phyloP scores from a whole-genome alignment of 2,113 vertebrate species.

The Galemys pyrenaicus region DNA sequence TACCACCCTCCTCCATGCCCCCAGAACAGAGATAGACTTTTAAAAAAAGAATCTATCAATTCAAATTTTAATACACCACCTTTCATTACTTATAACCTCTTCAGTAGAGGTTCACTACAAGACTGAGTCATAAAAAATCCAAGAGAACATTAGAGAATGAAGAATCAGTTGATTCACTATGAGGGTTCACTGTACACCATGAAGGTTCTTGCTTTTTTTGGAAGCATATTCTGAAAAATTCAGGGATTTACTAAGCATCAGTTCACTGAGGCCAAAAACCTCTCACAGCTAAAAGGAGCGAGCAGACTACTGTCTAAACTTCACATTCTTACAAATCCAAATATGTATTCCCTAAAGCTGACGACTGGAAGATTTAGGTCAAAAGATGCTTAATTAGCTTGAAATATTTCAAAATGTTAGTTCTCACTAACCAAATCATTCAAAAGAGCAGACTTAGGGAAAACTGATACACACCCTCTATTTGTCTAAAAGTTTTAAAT shows the following conservation, averaged over 20 bases:
- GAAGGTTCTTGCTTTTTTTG: background rate
- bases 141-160: background rate
- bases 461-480: background rate
- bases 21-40: background rate
- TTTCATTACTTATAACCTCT: background rate
- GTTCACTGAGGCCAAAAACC: background rate
- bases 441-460: background rate
- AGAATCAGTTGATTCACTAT: background rate
- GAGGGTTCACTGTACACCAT: background rate
- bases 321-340: constrained; percentile 35
- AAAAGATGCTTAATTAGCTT: constrained; percentile 18
- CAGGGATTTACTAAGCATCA: background rate
- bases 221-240: background rate
- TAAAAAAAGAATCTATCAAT: background rate
- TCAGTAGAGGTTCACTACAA: background rate
- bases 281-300: background rate
- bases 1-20: background rate
- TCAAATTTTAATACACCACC: background rate
- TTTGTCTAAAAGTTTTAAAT: constrained; percentile 57
- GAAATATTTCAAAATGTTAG: constrained; percentile 35
- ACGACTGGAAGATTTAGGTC: background rate
- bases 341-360: background rate
- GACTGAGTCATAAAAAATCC: background rate
- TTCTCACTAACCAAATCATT: background rate
- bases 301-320: background rate